Base-by-base conservation (phyloP, 2,888 invertebrate species). In the Caprella mutica region DNA sequence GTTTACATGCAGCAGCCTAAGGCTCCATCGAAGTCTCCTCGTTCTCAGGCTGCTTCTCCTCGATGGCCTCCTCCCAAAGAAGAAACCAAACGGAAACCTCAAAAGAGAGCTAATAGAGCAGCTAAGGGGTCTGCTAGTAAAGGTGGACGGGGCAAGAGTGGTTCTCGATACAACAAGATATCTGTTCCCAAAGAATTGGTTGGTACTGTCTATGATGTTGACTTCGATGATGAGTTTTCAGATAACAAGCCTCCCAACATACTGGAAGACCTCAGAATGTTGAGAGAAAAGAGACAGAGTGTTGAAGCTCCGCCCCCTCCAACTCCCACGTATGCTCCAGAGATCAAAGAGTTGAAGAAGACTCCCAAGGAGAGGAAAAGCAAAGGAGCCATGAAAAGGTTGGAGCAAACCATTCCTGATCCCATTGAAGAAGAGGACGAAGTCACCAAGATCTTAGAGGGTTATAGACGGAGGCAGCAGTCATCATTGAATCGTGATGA, bases 201-300 rank as follows among this genome's bases (percentile, higher is more conserved):
- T 24, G 71, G 90, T 8, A 90, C 90, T 2, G 90, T 90, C 2
- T 91, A 88, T 69, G 91, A 86, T 71, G 80, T 85, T 66, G 83
- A 88, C 71, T 88, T 89, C 68, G 70, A 69, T 53, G 70, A 70
- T 52, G 70, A 70, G 40, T 79, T 81, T 8, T 82, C 80, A 66
- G 84, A 85, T 29, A 56, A 59, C 21, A 59, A 55, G 8, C 48
- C 55, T 19, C 51, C 57, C 23, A 59, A 57, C 29, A 59, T 59
- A 26, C 39, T 86, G 54, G 82, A 83, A 69, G 84, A 85, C 71
- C 73, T 89, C 12, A 82, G 86, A 68, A 82, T 86, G 9, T 80
- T 89, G 74, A 76, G 89, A 30, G 88, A 89, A 68, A 77, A 83
- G 60, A 77, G 86, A 53, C 83, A 85, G 68, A 86, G 86, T 0